Evolutionary conservation across 2,113 vertebrate species (phyloP).

Genomic region (Telmatochromis sp.): DNA sequence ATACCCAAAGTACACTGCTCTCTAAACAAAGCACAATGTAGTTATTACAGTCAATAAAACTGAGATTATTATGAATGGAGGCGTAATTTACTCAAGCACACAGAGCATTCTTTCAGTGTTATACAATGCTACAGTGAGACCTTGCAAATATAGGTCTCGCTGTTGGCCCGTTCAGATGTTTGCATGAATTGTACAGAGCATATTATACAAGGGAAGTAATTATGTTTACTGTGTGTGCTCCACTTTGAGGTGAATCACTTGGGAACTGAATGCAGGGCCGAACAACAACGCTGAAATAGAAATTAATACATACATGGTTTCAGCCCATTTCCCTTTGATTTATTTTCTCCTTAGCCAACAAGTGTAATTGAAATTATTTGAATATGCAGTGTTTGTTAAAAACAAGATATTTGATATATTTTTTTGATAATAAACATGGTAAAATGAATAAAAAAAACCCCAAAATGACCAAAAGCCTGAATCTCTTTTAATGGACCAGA

Average conservation of each 20-base stretch:
- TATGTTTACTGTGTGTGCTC: conserved; percentile 19
- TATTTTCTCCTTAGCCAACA: conserved; percentile 38
- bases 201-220: conserved; percentile 38
- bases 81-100: not conserved
- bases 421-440: not conserved
- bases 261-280: conserved; percentile 4
- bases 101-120: not conserved
- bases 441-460: accelerated
- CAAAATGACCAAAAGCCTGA: not conserved
- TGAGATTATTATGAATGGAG: not conserved
- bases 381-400: not conserved
- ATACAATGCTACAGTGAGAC: not conserved
- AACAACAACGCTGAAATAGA: conserved; percentile 47
- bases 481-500: not conserved
- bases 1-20: not conserved
- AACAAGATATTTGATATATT: not conserved
- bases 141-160: conserved; percentile 20
- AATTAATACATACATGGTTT: conserved; percentile 44
- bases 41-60: conserved; percentile 9
- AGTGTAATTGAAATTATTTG: not conserved
- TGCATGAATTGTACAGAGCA: not conserved
- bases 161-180: not conserved
- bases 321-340: conserved; percentile 40
- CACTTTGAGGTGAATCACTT: conserved; percentile 44
- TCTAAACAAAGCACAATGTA: not conserved